Percentiles rank a stretch among this genome's conserved stretches.
Evolutionary conservation across 1,140 invertebrate genomes (phyloP).

Genomic region (Galleria mellonella): DNA sequence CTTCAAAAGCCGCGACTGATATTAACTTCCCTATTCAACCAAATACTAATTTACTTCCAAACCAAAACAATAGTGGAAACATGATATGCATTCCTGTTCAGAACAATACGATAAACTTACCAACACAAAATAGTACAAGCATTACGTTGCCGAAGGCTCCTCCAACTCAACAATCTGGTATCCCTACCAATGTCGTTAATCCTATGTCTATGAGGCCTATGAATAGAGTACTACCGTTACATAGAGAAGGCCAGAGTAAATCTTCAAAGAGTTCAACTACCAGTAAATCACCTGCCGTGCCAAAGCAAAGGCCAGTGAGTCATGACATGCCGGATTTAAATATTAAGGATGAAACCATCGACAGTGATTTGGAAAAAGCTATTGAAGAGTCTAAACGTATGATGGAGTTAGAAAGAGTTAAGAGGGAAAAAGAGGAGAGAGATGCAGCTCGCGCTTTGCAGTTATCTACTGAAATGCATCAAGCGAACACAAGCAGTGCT

Average conservation of each 20-base stretch:
- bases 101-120: constrained; percentile 63
- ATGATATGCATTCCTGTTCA: constrained; percentile 63
- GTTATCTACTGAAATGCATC: constrained; percentile 42
- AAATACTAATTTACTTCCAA: constrained; percentile 48
- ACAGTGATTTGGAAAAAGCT: constrained; percentile 71
- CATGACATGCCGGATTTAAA: constrained; percentile 72
- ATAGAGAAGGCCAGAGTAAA: constrained; percentile 70
- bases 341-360: constrained; percentile 66
- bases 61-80: constrained; percentile 48
- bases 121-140: constrained; percentile 69
- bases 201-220: constrained; percentile 80
- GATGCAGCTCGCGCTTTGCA: constrained; percentile 49
- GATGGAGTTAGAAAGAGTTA: constrained; percentile 66
- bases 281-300: constrained; percentile 36
- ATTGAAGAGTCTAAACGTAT: constrained; percentile 71
- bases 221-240: constrained; percentile 85
- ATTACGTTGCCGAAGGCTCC: constrained; percentile 77
- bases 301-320: constrained; percentile 55
- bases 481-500: constrained; percentile 48
- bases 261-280: constrained; percentile 39
- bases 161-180: constrained; percentile 75
- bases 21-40: constrained; percentile 60
- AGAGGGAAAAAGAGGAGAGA: constrained; percentile 56
- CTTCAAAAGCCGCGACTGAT: constrained; percentile 56
- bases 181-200: constrained; percentile 81